phyloP scores from a whole-genome alignment of 2,888 invertebrate species.

The Temnothorax rugatulus region DNA sequence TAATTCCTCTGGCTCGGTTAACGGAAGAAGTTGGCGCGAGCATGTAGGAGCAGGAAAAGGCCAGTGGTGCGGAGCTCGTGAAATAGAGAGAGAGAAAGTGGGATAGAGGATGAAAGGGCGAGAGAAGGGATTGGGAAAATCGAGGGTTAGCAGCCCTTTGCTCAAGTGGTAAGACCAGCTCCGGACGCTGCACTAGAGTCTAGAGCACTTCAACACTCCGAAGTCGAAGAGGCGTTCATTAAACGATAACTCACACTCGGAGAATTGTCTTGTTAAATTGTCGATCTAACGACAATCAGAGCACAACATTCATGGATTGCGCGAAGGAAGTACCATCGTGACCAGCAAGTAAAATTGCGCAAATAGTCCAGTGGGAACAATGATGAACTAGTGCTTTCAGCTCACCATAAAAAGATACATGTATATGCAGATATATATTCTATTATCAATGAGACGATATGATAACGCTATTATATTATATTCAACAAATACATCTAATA shows the following conservation, averaged over 20 bases:
- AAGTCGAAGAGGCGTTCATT: conserved; percentile 82
- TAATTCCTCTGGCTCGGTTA: conserved; percentile 76
- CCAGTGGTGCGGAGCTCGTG: conserved; percentile 52
- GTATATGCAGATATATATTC: neutral
- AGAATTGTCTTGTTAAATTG: conserved; percentile 77
- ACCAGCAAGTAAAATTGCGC: neutral
- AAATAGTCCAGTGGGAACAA: neutral
- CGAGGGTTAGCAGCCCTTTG: conserved; percentile 79
- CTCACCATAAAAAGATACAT: neutral
- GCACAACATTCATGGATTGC: conserved; percentile 36
- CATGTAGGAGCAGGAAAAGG: conserved; percentile 50
- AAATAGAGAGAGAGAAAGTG: conserved; percentile 43
- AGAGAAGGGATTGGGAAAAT: conserved; percentile 56
- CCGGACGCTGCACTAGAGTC: conserved; percentile 79
- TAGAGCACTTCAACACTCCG: conserved; percentile 78
- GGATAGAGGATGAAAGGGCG: conserved; percentile 48
- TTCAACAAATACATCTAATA: neutral
- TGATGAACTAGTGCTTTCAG: neutral
- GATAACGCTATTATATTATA: neutral
- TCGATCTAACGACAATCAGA: conserved; percentile 74
- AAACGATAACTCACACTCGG: conserved; percentile 82
- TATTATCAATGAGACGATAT: neutral
- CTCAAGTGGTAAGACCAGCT: conserved; percentile 79
- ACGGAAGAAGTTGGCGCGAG: conserved; percentile 63
- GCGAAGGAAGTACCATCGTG: conserved; percentile 17